Base-by-base conservation (phyloP, 53 echinoderm and acorn worm genomes). In the Actinopyga echinites region DNA sequence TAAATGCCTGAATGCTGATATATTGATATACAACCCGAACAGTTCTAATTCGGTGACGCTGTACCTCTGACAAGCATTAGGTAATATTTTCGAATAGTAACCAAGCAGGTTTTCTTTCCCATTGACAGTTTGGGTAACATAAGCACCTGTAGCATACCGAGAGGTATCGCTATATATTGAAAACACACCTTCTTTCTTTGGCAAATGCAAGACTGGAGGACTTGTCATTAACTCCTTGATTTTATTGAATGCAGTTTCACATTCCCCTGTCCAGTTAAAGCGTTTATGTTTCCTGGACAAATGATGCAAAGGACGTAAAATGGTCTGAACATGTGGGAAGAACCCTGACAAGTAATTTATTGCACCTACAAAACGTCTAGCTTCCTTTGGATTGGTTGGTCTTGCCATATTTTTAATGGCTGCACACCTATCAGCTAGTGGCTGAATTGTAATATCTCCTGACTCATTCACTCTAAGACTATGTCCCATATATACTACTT, bases 11-110 rank as follows among this genome's bases (percentile, higher is more conserved):
- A 86, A 86, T 25, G 68, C 80, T 6, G 75, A 34, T 2, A 79
- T 25, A 17, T 81, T 81, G 26, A 86, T 69, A 4, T 69, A 57
- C 13, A 86, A 56, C 13, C 80, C 80, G 67, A 81, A 66, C 12
- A 86, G 29, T 56, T 86, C 81, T 37, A 86, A 43, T 40, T 86
- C 55, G 17, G 80, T 86, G 1, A 81, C 82, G 40, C 67, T 53
- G 19, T 81, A 86, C 1, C 44, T 44, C 32, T 57, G 26, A 38
- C 68, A 67, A 66, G 87, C 87, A 17, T 68, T 26, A 3, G 87
- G 87, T 1, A 86, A 59, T 42, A 80, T 56, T 29, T 86, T 86
- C 7, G 81, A 86, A 54, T 86, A 86, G 37, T 80, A 86, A 12
- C 80, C 87, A 28, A 86, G 24, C 6, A 86, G 6, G 24, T 28